A percentile compares a stretch with the other conserved stretches of the same genome.
phyloP scores from a whole-genome alignment of 2,113 vertebrate species.

The Dissostichus mawsoni region DNA sequence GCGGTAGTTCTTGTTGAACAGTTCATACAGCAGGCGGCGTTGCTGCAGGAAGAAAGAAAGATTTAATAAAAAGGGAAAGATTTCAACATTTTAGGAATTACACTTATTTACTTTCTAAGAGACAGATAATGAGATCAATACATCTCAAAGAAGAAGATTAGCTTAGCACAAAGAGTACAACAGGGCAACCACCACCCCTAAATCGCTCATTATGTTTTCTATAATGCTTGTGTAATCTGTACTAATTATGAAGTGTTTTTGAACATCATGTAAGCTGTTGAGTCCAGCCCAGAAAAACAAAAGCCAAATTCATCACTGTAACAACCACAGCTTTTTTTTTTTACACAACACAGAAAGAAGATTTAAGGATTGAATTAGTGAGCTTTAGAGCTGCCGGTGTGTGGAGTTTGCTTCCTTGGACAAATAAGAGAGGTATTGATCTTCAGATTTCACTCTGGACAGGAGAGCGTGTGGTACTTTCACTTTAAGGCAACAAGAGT shows the following conservation, averaged over 20 bases:
- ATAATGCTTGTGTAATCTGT: too few species aligned
- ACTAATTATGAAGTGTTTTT: too few species aligned
- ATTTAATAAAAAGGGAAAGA: neutral
- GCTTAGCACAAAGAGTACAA: too few species aligned
- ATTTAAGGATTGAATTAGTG: neutral
- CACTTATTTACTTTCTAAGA: neutral
- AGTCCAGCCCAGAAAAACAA: too few species aligned
- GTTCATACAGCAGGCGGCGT: slow-evolving; percentile 92
- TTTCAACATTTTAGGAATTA: neutral
- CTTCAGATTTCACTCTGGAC: neutral
- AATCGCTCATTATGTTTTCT: too few species aligned
- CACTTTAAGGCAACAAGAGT: neutral
- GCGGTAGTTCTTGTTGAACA: slow-evolving; percentile 93
- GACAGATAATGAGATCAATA: neutral
- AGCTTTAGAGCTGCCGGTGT: neutral
- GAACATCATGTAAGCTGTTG: too few species aligned
- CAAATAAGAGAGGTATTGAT: neutral
- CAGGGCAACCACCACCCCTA: too few species aligned
- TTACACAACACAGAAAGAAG: neutral
- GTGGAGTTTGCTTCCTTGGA: too few species aligned
- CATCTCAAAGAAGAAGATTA: too few species aligned
- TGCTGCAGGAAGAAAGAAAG: slow-evolving; percentile 82
- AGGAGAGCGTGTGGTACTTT: neutral
- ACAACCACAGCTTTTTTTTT: too few species aligned
- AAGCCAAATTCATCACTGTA: too few species aligned